Evolutionary conservation across 2,113 vertebrate species (phyloP).

Genomic region (Lepisosteus oculatus): DNA sequence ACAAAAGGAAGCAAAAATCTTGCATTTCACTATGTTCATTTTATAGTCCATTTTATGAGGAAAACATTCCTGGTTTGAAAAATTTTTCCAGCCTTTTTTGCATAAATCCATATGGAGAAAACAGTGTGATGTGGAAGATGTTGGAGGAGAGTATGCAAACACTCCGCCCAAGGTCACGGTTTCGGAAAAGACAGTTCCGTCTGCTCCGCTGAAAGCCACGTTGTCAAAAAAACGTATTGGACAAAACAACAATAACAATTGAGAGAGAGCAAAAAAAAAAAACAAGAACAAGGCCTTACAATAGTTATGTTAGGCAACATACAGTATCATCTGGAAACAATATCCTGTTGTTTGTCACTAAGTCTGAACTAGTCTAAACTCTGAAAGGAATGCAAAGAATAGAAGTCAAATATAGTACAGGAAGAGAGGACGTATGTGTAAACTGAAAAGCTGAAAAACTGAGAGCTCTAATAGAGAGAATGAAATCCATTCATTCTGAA

Average conservation of each 20-base stretch:
- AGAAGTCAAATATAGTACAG: too few relatives aligned
- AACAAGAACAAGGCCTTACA: not conserved
- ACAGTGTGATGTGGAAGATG: not conserved
- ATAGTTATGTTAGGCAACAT: not conserved
- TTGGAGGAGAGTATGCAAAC: not conserved
- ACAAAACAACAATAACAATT: not conserved
- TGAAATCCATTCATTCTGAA: too few relatives aligned
- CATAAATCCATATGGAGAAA: not conserved
- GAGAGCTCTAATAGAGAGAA: too few relatives aligned
- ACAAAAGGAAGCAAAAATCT: too few relatives aligned
- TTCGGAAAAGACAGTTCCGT: too few relatives aligned
- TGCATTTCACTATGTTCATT: not conserved
- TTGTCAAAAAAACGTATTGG: constrained; percentile 7
- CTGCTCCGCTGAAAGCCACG: constrained; percentile 5
- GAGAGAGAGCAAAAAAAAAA: not conserved
- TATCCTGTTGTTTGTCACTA: constrained; percentile 35
- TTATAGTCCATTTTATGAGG: constrained; percentile 12
- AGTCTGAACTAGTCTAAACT: constrained; percentile 27
- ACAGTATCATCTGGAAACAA: constrained; percentile 31
- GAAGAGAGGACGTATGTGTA: too few relatives aligned
- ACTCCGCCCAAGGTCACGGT: not conserved
- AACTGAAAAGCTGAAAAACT: too few relatives aligned
- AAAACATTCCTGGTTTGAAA: not conserved
- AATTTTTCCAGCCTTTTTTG: too few relatives aligned
- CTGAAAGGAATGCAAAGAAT: constrained; percentile 11